These are phyloP conservation scores for Melanotaenia duboulayi DNA, from an alignment of 2,113 vertebrate genomes.

Conservation along the genomic window DNA sequence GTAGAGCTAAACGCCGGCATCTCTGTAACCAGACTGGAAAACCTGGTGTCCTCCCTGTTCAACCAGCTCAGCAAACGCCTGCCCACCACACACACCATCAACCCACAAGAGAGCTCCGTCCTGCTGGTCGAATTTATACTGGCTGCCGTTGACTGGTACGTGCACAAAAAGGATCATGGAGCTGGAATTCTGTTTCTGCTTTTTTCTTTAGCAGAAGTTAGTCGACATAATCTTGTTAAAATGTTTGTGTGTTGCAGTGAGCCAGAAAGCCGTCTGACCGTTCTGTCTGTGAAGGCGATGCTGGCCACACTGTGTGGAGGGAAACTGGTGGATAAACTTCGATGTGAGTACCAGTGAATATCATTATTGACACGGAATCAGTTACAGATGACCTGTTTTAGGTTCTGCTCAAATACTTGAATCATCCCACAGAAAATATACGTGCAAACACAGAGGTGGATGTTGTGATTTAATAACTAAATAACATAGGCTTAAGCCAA, in stretches of 20 bases:
- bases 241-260: conserved; percentile 82
- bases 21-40: conserved; percentile 90
- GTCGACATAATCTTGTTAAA: too few species aligned
- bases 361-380: neutral
- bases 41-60: conserved; percentile 92
- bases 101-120: conserved; percentile 89
- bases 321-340: conserved; percentile 94
- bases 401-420: neutral
- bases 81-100: conserved; percentile 92
- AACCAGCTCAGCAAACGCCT: conserved; percentile 94
- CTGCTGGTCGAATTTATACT: conserved; percentile 91
- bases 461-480: too few species aligned
- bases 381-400: too few species aligned
- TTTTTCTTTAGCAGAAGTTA: too few species aligned
- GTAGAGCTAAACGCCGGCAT: conserved; percentile 87
- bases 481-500: too few species aligned
- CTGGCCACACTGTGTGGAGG: conserved; percentile 93
- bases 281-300: conserved; percentile 95
- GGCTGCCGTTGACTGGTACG: conserved; percentile 88
- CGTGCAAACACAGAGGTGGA: too few species aligned
- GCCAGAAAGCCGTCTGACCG: conserved; percentile 89
- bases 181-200: too few species aligned
- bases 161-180: neutral
- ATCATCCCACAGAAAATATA: neutral
- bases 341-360: conserved; percentile 88